Percentiles rank a stretch among this genome's conserved stretches.
These are phyloP conservation scores for Cyanoramphus novaezelandiae DNA, from an alignment of 2,113 vertebrate genomes.

Conservation along the genomic window DNA sequence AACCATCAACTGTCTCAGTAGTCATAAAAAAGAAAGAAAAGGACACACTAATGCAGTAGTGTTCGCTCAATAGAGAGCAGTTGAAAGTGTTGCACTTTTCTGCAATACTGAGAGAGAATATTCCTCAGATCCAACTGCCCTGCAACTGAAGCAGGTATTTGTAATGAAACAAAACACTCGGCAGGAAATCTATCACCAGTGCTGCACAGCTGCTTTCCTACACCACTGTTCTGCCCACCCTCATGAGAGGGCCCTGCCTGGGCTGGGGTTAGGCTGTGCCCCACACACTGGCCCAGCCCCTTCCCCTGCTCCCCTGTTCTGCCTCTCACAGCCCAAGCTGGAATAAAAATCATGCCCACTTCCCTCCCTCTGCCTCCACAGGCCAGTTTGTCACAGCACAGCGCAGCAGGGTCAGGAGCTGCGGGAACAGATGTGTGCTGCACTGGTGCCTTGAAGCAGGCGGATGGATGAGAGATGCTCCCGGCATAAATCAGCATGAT, in stretches of 20 bases:
- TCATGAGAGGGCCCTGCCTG: not conserved
- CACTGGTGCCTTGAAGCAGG: fast-evolving
- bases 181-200: not conserved
- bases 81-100: not conserved
- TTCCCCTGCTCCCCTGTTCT: fast-evolving
- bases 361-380: not conserved
- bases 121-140: not conserved
- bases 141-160: not conserved
- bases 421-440: not conserved
- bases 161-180: not conserved
- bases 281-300: not conserved
- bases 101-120: not conserved
- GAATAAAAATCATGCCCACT: not conserved
- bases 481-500: not conserved
- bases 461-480: not conserved
- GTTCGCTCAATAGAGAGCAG: not conserved
- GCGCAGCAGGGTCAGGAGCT: not conserved
- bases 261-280: not conserved
- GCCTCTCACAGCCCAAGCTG: fast-evolving
- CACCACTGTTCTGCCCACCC: not conserved
- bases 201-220: not conserved
- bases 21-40: not conserved
- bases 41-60: not conserved
- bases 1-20: not conserved
- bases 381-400: not conserved